Conservation (phyloP, 2,797 vertebrate genomes). For the Discoglossus pictus region DNA sequence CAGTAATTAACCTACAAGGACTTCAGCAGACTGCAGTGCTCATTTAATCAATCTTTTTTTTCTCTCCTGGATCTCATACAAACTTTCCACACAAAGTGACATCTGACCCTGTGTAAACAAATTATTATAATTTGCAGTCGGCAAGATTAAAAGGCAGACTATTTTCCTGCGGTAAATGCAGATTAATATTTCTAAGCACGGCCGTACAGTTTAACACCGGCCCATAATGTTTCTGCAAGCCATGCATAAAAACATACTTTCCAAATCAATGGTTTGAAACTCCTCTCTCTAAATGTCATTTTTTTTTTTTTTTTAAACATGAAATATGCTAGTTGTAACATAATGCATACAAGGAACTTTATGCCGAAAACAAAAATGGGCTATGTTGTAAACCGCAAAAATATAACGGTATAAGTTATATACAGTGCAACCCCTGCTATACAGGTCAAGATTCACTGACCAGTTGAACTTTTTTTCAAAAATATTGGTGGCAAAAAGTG, state of each 20-base stretch:
- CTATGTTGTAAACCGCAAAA: too few species aligned
- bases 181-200: constrained; percentile 62
- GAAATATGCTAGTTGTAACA: too few species aligned
- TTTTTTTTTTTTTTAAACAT: too few species aligned
- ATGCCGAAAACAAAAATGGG: too few species aligned
- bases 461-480: too few species aligned
- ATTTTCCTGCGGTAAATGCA: constrained; percentile 62
- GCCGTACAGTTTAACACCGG: constrained; percentile 54
- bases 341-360: too few species aligned
- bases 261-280: neutral
- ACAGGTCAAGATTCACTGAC: too few species aligned
- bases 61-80: constrained; percentile 63
- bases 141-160: constrained; percentile 62
- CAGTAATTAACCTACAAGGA: constrained; percentile 65
- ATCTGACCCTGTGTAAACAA: constrained; percentile 69
- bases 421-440: too few species aligned
- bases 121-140: constrained; percentile 69
- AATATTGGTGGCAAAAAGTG: too few species aligned
- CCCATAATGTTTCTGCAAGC: constrained; percentile 39
- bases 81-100: constrained; percentile 62
- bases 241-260: constrained; percentile 18
- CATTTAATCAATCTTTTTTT: constrained; percentile 64
- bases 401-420: too few species aligned
- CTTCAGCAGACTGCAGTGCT: constrained; percentile 57
- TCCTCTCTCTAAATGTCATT: too few species aligned